phyloP scores from a whole-genome alignment of 2,888 invertebrate species.

The Caenorhabditis virilis region DNA sequence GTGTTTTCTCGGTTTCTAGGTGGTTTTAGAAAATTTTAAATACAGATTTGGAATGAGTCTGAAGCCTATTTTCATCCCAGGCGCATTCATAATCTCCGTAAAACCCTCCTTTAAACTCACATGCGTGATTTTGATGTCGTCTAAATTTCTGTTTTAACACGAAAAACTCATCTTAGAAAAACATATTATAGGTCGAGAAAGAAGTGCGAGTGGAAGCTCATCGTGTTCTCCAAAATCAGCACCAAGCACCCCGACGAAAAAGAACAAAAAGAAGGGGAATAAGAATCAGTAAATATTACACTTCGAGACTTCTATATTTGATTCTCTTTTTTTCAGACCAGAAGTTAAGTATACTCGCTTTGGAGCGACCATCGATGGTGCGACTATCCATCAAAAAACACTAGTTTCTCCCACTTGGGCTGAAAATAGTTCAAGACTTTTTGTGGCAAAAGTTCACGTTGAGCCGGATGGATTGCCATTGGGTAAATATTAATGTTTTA shows the following conservation, averaged over 20 bases:
- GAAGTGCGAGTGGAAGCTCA: neutral
- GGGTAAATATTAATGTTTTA: constrained; percentile 5
- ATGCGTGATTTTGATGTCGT: too few species aligned
- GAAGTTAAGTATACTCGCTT: constrained; percentile 5
- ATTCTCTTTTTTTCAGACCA: neutral
- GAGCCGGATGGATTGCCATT: constrained; percentile 29
- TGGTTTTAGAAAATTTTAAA: too few species aligned
- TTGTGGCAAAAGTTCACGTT: constrained; percentile 59
- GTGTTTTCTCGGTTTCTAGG: too few species aligned
- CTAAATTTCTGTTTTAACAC: too few species aligned
- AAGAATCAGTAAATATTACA: constrained; percentile 7
- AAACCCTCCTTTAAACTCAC: too few species aligned
- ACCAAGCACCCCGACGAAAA: constrained; percentile 20
- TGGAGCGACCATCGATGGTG: constrained; percentile 39
- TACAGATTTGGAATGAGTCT: too few species aligned
- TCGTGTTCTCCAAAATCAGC: constrained; percentile 6
- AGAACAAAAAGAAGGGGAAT: constrained; percentile 12
- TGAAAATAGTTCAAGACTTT: constrained; percentile 48
- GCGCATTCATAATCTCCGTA: too few species aligned
- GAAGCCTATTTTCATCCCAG: too few species aligned
- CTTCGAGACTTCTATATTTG: neutral
- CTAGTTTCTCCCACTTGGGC: constrained; percentile 65
- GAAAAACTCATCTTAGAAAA: too few species aligned
- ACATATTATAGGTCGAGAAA: constrained; percentile 1
- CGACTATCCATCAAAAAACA: constrained; percentile 64